Percentiles rank a stretch among this genome's conserved stretches.
Evolutionary conservation across 2,888 invertebrate genomes (phyloP).

Genomic region (Periphyllus acericola): DNA sequence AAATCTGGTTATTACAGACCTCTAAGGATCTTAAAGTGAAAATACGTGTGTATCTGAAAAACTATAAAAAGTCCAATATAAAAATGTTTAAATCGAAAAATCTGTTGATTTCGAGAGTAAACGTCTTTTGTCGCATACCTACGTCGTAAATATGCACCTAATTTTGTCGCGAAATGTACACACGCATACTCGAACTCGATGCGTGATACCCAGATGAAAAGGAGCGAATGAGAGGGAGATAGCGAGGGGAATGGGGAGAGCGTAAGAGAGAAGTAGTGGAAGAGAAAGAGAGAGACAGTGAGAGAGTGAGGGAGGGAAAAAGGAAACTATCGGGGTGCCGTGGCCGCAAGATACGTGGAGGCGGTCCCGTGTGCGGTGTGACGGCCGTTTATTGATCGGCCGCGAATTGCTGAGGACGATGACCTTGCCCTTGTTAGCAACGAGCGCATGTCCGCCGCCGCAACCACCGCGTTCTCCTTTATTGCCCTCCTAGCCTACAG

Average conservation of each 20-base stretch:
- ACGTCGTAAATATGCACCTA: too few relatives aligned
- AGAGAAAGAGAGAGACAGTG: too few relatives aligned
- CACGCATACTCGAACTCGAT: too few relatives aligned
- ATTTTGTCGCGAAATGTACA: too few relatives aligned
- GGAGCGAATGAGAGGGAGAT: background rate
- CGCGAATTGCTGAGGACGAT: slow-evolving; percentile 51
- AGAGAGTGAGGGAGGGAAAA: background rate
- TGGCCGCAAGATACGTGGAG: background rate
- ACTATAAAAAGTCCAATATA: too few relatives aligned
- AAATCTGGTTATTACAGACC: too few relatives aligned
- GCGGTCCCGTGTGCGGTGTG: slow-evolving; percentile 7
- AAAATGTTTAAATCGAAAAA: background rate
- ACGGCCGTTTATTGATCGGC: slow-evolving; percentile 54
- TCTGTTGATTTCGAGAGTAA: background rate
- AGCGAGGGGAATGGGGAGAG: too few relatives aligned
- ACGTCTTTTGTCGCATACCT: background rate
- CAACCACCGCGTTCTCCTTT: background rate
- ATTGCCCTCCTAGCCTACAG: slow-evolving; percentile 34
- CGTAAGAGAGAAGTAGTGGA: too few relatives aligned
- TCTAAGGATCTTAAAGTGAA: too few relatives aligned
- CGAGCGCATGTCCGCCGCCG: slow-evolving; percentile 50
- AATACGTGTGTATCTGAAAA: background rate
- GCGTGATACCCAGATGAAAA: too few relatives aligned
- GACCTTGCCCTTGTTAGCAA: slow-evolving; percentile 58
- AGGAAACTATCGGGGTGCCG: background rate